Base-by-base conservation (phyloP, 2,888 invertebrate genomes). In the Salpingus planirostris region DNA sequence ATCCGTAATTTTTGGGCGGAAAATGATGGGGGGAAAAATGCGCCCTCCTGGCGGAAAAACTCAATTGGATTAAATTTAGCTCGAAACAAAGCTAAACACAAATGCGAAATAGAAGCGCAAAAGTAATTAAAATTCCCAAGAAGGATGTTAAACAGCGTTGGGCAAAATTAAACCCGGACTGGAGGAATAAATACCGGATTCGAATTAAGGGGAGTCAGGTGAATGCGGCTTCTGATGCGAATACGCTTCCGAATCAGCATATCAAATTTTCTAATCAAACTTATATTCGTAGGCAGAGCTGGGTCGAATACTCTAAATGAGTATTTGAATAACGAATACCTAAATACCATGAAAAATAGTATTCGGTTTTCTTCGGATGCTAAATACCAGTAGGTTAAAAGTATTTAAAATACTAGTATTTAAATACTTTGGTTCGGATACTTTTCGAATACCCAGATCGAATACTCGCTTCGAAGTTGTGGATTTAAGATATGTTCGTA, bases 111-210 rank as follows among this genome's bases (percentile, higher is more conserved):
- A 51, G 53, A 52, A 49, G 55, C 52, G 52, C 46, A 52, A 52
- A 60, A 59, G 59, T 58, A 60, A 61, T 60, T 60, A 60, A 59
- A 61, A 61, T 61, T 59, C 57, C 52, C 57, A 50, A 50, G 55
- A 55, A 57, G 51, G 55, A 55, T 52, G 54, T 51, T 57, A 52
- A 59, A 54, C 53, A 53, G 50, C 51, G 53, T 49, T 43, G 55
- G 54, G 54, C 53, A 54, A 60, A 60, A 60, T 62, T 59, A 56
- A 57, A 59, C 53, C 50, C 50, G 43, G 44, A 46, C 54, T 39
- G 50, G n/a, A 54, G 58, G 54, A 55, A 59, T 60, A 60, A 60
- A 60, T 59, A 60, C 54, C 47, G 53, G 47, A 55, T 54, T 54
- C 52, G 52, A 56, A 58, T 55, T 52, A 54, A 54, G 49, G 46